Percentiles rank a stretch among this genome's conserved stretches.
Conservation (phyloP, 1,140 invertebrate genomes). For the Cyclina sinensis region DNA sequence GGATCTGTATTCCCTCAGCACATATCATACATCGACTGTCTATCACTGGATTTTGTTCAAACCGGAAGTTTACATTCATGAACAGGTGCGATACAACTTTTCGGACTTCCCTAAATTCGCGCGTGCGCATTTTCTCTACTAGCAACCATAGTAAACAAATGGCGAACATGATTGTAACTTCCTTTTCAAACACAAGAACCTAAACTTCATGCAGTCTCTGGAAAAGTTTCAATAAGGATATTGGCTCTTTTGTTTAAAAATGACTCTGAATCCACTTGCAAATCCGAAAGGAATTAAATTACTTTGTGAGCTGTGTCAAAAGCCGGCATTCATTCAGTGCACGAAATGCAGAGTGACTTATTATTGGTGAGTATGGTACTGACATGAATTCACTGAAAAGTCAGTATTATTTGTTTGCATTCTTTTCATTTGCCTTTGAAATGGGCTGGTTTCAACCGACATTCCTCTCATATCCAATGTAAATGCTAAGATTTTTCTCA, state of each 20-base stretch:
- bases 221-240: not conserved
- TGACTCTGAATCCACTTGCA: slow-evolving; percentile 85
- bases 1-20: no score
- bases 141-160: slow-evolving; percentile 77
- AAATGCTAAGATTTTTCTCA: no score
- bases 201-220: no score
- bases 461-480: no score
- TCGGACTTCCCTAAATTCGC: no score
- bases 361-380: slow-evolving; percentile 86
- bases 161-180: slow-evolving; percentile 68
- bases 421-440: no score
- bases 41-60: no score
- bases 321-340: slow-evolving; percentile 86
- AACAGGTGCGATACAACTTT: slow-evolving; percentile 41
- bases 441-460: no score
- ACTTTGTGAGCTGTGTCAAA: slow-evolving; percentile 86
- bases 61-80: slow-evolving; percentile 23
- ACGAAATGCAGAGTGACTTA: slow-evolving; percentile 86
- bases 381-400: no score
- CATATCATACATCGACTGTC: no score
- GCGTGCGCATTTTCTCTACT: slow-evolving; percentile 71
- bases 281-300: slow-evolving; percentile 85
- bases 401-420: no score
- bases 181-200: no score
- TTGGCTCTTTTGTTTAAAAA: slow-evolving; percentile 60